A percentile compares a stretch with the other conserved stretches of the same genome.
Conservation (phyloP, 2,797 vertebrate genomes). For the Pseudochirops cupreus region DNA sequence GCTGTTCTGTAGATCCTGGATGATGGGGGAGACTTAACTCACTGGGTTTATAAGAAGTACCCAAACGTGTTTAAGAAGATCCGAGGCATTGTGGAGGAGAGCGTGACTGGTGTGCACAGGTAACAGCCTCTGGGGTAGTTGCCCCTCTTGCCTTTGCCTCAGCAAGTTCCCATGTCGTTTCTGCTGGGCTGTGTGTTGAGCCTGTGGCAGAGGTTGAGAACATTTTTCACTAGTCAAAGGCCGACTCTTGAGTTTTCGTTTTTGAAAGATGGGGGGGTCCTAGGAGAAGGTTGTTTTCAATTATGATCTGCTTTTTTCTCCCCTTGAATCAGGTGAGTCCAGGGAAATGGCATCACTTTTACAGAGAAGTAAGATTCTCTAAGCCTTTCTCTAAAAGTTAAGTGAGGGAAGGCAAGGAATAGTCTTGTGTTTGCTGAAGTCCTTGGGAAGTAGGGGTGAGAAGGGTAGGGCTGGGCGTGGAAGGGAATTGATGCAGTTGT, state of each 20-base stretch:
- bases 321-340: constrained; percentile 61
- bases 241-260: constrained; percentile 20
- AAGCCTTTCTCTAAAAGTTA: constrained; percentile 33
- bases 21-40: constrained; percentile 97
- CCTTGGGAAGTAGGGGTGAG: constrained; percentile 46
- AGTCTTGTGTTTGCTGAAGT: constrained; percentile 17
- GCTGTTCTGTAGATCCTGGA: constrained; percentile 93
- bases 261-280: constrained; percentile 55
- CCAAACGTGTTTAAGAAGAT: constrained; percentile 98
- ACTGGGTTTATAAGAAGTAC: constrained; percentile 99
- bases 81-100: constrained; percentile 98
- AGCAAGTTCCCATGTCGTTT: constrained; percentile 62
- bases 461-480: constrained; percentile 28
- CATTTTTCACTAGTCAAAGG: constrained; percentile 52
- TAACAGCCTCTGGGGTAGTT: constrained; percentile 83
- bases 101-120: constrained; percentile 99
- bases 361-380: constrained; percentile 61
- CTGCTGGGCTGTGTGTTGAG: constrained; percentile 58
- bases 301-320: constrained; percentile 62
- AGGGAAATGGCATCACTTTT: constrained; percentile 47
- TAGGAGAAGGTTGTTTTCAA: constrained; percentile 54
- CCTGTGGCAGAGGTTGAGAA: constrained; percentile 56
- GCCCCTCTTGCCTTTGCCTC: constrained; percentile 78
- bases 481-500: constrained; percentile 42
- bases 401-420: constrained; percentile 55